Evolutionary conservation across 2,113 vertebrate genomes (phyloP).

Genomic region (Pycnonotus jocosus): DNA sequence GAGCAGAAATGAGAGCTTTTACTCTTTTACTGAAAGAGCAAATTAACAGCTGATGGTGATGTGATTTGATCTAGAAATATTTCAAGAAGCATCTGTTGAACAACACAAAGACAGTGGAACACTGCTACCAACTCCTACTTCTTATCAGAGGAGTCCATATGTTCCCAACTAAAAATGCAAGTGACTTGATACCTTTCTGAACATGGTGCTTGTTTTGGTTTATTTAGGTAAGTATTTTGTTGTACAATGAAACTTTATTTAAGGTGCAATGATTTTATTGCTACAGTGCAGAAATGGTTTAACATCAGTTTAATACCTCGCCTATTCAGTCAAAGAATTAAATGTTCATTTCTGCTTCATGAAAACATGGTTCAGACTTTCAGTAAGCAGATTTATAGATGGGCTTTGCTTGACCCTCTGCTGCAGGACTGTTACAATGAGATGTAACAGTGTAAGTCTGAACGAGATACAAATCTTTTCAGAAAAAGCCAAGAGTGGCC

Average conservation of each 20-base stretch:
- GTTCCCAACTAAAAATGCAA: not conserved
- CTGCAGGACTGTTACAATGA: not conserved
- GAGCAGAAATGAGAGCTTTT: not conserved
- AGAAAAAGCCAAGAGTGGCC: not conserved
- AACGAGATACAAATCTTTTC: rapidly evolving
- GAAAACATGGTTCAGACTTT: not conserved
- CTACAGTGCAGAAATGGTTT: not conserved
- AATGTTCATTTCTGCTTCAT: not conserved
- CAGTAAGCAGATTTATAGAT: not conserved
- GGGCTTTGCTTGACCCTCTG: not conserved
- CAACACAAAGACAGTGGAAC: not conserved
- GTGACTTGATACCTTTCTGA: not conserved
- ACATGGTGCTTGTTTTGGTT: not conserved
- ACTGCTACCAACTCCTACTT: not conserved
- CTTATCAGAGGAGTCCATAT: not conserved
- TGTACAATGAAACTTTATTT: not conserved
- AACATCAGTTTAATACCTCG: not conserved
- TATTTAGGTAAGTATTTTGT: not conserved
- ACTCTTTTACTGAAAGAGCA: not conserved
- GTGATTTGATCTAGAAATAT: not conserved
- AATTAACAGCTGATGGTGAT: not conserved
- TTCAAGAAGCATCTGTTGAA: not conserved
- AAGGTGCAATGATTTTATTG: not conserved
- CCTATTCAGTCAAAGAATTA: not conserved
- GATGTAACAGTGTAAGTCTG: not conserved